Evolutionary conservation across 2,113 vertebrate genomes (phyloP).

Genomic region (Caretta caretta): DNA sequence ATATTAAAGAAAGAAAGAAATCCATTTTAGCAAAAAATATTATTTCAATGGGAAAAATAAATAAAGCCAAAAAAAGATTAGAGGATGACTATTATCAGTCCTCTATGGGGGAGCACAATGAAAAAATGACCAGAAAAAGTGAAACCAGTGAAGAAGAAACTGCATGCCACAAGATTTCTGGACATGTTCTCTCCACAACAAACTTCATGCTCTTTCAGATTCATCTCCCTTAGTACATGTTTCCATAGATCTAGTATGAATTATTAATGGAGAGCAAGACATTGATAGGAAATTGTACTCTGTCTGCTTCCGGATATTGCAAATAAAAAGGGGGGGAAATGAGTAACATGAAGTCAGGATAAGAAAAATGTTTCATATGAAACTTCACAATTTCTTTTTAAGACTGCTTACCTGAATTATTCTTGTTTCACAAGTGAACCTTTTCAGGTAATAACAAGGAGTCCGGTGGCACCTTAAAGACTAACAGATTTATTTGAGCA

Average conservation of each 20-base stretch:
- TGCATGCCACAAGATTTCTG: neutral
- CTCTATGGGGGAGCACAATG: neutral
- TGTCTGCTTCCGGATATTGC: neutral
- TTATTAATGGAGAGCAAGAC: neutral
- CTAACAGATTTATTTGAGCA: too few relatives aligned
- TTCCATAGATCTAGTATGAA: neutral
- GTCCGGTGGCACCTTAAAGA: too few relatives aligned
- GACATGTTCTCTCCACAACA: neutral
- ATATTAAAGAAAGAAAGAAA: neutral
- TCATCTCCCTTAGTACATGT: neutral
- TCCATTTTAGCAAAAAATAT: neutral
- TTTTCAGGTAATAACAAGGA: neutral
- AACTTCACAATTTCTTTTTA: too few relatives aligned
- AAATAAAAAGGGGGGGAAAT: neutral
- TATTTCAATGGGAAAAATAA: neutral
- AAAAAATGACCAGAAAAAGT: neutral
- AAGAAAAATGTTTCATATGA: too few relatives aligned
- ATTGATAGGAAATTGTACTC: neutral
- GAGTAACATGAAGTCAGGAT: too few relatives aligned
- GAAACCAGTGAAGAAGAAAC: neutral
- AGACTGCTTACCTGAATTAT: too few relatives aligned
- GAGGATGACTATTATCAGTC: neutral
- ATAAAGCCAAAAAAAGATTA: neutral
- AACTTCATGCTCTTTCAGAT: neutral
- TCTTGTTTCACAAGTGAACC: neutral